phyloP scores from a whole-genome alignment of 2,113 vertebrate species.

The Todiramphus chloris region DNA sequence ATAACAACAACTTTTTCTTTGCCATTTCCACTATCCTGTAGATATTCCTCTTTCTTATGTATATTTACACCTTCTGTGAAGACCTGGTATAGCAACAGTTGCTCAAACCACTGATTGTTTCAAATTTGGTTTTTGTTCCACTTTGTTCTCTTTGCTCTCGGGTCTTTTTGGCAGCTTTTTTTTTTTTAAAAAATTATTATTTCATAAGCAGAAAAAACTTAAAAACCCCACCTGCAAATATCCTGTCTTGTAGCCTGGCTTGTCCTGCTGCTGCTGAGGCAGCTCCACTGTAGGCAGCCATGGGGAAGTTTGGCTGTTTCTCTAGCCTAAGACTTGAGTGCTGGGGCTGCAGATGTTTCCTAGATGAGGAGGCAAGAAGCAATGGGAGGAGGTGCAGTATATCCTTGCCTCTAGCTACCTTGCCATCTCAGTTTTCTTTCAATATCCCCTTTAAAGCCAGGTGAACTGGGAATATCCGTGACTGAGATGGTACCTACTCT shows the following conservation, averaged over 20 bases:
- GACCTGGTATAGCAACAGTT: background rate
- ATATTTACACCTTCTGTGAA: background rate
- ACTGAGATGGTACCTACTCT: background rate
- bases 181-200: background rate
- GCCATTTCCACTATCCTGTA: background rate
- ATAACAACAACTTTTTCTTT: background rate
- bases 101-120: background rate
- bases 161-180: background rate
- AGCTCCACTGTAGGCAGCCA: background rate
- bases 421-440: conserved; percentile 7
- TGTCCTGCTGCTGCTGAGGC: background rate
- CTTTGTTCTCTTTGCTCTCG: background rate
- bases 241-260: background rate
- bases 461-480: background rate
- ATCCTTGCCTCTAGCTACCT: background rate
- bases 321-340: background rate
- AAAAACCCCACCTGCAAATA: background rate
- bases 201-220: background rate
- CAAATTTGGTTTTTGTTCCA: background rate
- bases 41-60: background rate
- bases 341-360: background rate
- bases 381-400: background rate
- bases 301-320: background rate
- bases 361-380: background rate
- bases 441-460: background rate